Evolutionary conservation across 2,888 invertebrate genomes (phyloP).

Genomic region (Athripsodes cinereus): DNA sequence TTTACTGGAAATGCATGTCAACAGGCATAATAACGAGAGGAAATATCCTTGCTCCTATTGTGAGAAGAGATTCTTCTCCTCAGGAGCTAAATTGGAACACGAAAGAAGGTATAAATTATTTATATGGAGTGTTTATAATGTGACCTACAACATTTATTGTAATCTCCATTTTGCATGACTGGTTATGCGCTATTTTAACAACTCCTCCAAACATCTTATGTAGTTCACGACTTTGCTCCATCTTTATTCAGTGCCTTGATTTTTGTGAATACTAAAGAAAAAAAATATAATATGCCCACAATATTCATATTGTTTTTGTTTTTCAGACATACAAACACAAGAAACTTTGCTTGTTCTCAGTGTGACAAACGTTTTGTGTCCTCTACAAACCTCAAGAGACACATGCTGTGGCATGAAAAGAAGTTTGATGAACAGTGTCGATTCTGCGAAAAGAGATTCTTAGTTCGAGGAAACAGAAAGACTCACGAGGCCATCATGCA

Average conservation of each 20-base stretch:
- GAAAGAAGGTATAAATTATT: not conserved
- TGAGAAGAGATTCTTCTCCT: not conserved
- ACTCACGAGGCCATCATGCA: conserved; percentile 26
- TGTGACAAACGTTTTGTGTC: conserved; percentile 26
- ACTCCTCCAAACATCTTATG: no score
- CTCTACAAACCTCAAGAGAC: conserved; percentile 23
- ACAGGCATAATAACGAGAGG: not conserved
- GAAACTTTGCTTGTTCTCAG: conserved; percentile 22
- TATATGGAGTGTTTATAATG: no score
- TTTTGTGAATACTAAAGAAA: no score
- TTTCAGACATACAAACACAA: conserved; percentile 26
- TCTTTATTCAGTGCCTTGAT: no score
- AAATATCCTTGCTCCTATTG: not conserved
- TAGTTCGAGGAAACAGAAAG: conserved; percentile 22
- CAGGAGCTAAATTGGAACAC: not conserved
- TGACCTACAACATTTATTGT: no score
- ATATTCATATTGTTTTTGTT: conserved; percentile 4
- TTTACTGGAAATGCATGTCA: not conserved
- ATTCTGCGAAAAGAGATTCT: conserved; percentile 25
- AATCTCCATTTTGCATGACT: no score
- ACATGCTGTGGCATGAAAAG: conserved; percentile 24
- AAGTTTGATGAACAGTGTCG: conserved; percentile 20
- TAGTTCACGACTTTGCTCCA: no score
- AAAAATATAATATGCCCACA: no score
- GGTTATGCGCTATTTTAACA: no score